Conservation (phyloP, 1,140 invertebrate species). For the Apis mellifera region DNA sequence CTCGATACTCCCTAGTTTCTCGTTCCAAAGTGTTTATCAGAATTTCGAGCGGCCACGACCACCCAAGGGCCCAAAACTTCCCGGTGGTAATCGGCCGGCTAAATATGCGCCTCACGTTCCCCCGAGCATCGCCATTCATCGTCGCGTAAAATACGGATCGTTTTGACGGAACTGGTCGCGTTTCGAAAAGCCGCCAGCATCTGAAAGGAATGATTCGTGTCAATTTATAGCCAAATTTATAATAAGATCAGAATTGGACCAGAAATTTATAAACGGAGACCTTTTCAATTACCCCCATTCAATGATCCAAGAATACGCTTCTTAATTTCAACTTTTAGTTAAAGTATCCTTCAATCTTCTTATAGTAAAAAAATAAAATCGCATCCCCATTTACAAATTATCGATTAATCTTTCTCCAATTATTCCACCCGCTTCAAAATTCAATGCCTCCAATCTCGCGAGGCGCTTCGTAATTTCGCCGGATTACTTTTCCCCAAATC, state of each 20-base stretch:
- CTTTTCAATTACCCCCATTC: too few relatives aligned
- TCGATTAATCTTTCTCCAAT: neutral
- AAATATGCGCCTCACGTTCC: conserved; percentile 47
- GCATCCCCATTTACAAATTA: neutral
- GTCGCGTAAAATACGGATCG: conserved; percentile 12
- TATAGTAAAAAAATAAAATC: too few relatives aligned
- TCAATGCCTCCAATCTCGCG: neutral
- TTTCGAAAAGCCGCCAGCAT: conserved; percentile 6
- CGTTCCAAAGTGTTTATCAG: conserved; percentile 38
- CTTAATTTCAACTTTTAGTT: too few relatives aligned
- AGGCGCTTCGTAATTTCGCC: neutral
- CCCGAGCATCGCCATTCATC: conserved; percentile 21
- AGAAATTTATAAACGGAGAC: too few relatives aligned
- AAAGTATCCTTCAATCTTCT: too few relatives aligned
- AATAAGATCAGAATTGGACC: neutral
- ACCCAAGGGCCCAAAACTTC: conserved; percentile 54
- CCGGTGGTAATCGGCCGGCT: conserved; percentile 47
- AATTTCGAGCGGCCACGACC: conserved; percentile 45
- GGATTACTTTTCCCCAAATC: conserved; percentile 13
- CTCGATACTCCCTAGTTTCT: neutral
- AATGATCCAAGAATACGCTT: too few relatives aligned
- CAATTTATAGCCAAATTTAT: neutral
- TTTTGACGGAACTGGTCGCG: conserved; percentile 19
- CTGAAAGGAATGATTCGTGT: too few relatives aligned
- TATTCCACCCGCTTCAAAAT: neutral